These are phyloP conservation scores for Coregonus sp. DNA, from an alignment of 2,797 vertebrate species.

Conservation along the genomic window DNA sequence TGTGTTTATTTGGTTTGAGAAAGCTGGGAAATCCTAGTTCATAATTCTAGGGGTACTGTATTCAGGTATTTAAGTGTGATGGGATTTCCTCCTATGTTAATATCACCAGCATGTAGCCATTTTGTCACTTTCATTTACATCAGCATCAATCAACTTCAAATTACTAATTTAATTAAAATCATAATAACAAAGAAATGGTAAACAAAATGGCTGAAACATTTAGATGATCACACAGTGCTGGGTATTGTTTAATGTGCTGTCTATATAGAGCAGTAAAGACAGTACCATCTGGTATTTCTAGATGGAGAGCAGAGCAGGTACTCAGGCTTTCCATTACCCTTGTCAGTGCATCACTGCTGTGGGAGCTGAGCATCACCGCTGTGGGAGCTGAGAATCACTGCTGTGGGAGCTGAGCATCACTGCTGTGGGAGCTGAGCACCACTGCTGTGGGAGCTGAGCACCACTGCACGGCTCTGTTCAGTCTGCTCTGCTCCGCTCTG, in stretches of 20 bases:
- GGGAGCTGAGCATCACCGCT: neutral
- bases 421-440: neutral
- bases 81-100: neutral
- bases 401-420: neutral
- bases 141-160: neutral
- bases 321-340: neutral
- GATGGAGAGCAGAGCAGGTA: neutral
- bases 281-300: neutral
- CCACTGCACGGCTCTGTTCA: neutral
- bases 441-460: no score
- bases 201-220: neutral
- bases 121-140: neutral
- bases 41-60: neutral
- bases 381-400: no score
- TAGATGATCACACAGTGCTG: neutral
- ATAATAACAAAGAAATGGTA: neutral
- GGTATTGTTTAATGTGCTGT: neutral
- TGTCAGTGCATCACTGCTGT: neutral
- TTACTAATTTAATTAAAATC: neutral
- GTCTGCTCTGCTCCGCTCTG: neutral
- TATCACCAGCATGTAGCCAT: neutral
- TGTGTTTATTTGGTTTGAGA: neutral
- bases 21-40: neutral
- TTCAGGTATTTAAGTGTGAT: neutral
- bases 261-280: neutral